Conservation (phyloP, 2,113 vertebrate species). For the Lates calcarifer region DNA sequence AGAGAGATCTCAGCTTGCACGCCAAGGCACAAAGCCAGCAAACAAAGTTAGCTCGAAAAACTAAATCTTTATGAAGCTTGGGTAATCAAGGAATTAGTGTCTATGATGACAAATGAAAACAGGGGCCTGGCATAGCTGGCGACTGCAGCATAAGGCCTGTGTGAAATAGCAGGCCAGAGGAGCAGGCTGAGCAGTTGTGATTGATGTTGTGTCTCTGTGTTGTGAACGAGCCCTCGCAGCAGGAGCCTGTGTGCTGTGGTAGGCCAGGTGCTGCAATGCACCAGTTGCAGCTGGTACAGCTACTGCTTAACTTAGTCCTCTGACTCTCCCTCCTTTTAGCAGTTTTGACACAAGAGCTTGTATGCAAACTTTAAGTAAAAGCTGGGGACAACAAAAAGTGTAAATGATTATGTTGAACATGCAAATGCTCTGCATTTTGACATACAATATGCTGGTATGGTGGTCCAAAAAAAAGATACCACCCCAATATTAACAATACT, state of each 20-base stretch:
- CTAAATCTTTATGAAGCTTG: constrained; percentile 32
- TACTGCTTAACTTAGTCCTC: constrained; percentile 52
- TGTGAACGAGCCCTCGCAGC: constrained; percentile 76
- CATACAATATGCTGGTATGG: background rate
- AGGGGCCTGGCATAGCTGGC: constrained; percentile 33
- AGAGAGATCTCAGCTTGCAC: constrained; percentile 22
- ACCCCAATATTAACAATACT: background rate
- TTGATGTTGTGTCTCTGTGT: constrained; percentile 76
- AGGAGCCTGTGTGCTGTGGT: constrained; percentile 53
- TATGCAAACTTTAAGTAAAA: background rate
- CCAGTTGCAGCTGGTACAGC: constrained; percentile 74
- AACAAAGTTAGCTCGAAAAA: constrained; percentile 23
- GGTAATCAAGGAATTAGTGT: constrained; percentile 51
- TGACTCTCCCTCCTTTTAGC: constrained; percentile 6
- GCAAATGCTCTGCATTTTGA: background rate
- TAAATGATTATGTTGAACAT: background rate
- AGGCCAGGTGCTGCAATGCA: constrained; percentile 83
- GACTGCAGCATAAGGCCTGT: constrained; percentile 58
- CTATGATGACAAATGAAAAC: constrained; percentile 55
- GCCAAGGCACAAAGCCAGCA: constrained; percentile 17
- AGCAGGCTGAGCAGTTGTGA: constrained; percentile 69
- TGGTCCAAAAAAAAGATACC: background rate
- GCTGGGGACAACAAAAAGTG: background rate
- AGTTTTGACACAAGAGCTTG: no score
- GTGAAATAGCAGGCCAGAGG: constrained; percentile 51